Evolutionary conservation across 2,888 invertebrate genomes (phyloP).

Genomic region (Callosobruchus maculatus): DNA sequence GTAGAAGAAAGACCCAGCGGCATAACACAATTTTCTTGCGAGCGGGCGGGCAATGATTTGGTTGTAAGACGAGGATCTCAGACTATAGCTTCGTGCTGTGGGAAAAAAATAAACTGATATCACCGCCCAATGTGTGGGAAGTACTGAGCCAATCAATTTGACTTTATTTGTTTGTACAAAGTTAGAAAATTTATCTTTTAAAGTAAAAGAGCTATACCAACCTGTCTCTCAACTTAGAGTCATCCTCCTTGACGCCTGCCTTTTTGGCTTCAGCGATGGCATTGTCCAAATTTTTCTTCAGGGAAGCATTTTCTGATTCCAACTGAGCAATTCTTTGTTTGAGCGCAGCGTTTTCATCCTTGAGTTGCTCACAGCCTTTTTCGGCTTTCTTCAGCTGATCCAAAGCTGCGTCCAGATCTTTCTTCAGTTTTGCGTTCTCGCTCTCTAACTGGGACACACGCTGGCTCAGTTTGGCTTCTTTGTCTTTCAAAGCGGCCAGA

Average conservation of each 20-base stretch:
- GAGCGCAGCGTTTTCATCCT: slow-evolving; percentile 21
- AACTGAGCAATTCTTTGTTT: slow-evolving; percentile 17
- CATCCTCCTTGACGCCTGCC: slow-evolving; percentile 14
- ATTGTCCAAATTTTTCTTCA: slow-evolving; percentile 18
- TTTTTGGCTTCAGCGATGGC: slow-evolving; percentile 18
- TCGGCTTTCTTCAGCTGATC: slow-evolving; percentile 6
- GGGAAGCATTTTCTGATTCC: slow-evolving; percentile 14
- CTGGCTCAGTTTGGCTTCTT: slow-evolving; percentile 13
- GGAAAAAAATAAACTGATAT: too few species aligned
- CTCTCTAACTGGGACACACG: slow-evolving; percentile 14
- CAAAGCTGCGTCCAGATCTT: slow-evolving; percentile 14
- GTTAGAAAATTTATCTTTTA: too few species aligned
- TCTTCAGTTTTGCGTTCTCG: slow-evolving; percentile 16
- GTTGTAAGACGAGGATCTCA: too few species aligned
- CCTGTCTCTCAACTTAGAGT: slow-evolving; percentile 21
- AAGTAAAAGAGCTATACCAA: too few species aligned
- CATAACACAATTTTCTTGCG: too few species aligned
- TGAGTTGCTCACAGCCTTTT: slow-evolving; percentile 4
- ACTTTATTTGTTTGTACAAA: too few species aligned
- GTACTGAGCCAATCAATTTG: too few species aligned
- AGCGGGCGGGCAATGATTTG: too few species aligned
- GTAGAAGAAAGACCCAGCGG: too few species aligned
- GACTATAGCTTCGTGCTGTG: too few species aligned
- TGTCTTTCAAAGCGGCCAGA: slow-evolving; percentile 7
- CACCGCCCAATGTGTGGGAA: too few species aligned